Evolutionary conservation across 2,113 vertebrate species (phyloP).

Genomic region (Hippocampus comes): DNA sequence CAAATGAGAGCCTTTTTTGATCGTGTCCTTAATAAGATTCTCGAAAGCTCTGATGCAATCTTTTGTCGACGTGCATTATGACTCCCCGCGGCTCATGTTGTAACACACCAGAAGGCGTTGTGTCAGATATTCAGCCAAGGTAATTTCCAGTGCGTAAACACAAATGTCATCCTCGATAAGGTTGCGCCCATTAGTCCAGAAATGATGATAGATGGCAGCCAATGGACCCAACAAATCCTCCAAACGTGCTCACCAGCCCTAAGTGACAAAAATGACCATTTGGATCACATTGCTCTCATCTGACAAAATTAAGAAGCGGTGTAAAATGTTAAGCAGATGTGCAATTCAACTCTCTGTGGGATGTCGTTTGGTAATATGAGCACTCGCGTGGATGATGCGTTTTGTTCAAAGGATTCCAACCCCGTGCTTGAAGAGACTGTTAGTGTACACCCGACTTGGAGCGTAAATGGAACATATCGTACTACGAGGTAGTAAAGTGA

Average conservation of each 20-base stretch:
- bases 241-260: slow-evolving; percentile 23
- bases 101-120: slow-evolving; percentile 28
- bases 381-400: slow-evolving; percentile 14
- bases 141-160: slow-evolving; percentile 59
- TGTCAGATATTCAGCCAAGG: slow-evolving; percentile 44
- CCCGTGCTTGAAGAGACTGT: slow-evolving; percentile 28
- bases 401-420: slow-evolving; percentile 31
- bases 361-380: slow-evolving; percentile 14
- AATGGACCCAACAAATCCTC: slow-evolving; percentile 26
- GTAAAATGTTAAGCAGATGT: slow-evolving; percentile 36
- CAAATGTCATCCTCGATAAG: slow-evolving; percentile 52
- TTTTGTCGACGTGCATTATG: slow-evolving; percentile 27
- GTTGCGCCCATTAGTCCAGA: slow-evolving; percentile 41
- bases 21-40: slow-evolving; percentile 9
- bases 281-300: slow-evolving; percentile 16
- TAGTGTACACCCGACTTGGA: not conserved
- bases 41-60: slow-evolving; percentile 23
- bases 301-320: slow-evolving; percentile 14
- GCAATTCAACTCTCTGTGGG: slow-evolving; percentile 39
- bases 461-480: no score
- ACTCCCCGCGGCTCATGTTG: slow-evolving; percentile 25
- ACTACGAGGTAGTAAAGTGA: not conserved
- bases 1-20: not conserved
- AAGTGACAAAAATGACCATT: slow-evolving; percentile 41
- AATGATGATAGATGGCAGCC: slow-evolving; percentile 52